These are phyloP conservation scores for Valencia hispanica DNA, from an alignment of 2,797 vertebrate species.

Conservation along the genomic window DNA sequence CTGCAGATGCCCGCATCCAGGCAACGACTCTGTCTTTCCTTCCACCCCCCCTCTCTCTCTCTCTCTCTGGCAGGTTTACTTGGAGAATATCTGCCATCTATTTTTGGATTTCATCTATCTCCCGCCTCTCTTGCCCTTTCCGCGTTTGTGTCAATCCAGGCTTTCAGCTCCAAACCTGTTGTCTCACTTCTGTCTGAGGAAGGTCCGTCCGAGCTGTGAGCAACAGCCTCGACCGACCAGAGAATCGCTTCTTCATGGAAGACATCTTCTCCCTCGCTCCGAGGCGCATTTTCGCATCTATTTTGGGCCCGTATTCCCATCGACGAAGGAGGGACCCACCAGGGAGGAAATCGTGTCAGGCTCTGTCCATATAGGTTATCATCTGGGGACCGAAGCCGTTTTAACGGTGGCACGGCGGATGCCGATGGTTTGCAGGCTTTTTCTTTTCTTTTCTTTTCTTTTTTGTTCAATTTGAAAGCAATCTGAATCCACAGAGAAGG, in stretches of 20 bases:
- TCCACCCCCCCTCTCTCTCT: slow-evolving; percentile 5
- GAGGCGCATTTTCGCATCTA: slow-evolving; percentile 40
- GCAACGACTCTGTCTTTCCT: slow-evolving; percentile 26
- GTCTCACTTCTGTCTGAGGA: neutral
- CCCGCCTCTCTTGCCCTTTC: neutral
- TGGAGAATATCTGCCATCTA: slow-evolving; percentile 61
- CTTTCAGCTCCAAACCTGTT: slow-evolving; percentile 5
- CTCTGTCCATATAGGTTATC: neutral
- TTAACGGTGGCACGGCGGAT: slow-evolving; percentile 24
- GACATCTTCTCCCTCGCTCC: slow-evolving; percentile 56
- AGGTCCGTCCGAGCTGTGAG: slow-evolving; percentile 6
- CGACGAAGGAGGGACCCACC: slow-evolving; percentile 40
- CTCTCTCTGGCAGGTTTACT: slow-evolving; percentile 20
- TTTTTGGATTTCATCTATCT: slow-evolving; percentile 64
- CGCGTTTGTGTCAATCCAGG: slow-evolving; percentile 26
- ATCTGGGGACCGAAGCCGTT: slow-evolving; percentile 22
- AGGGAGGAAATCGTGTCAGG: slow-evolving; percentile 13
- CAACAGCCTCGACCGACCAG: slow-evolving; percentile 26
- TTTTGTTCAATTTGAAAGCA: slow-evolving; percentile 14
- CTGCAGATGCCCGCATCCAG: slow-evolving; percentile 79
- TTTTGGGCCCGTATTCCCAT: slow-evolving; percentile 29
- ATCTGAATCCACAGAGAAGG: neutral
- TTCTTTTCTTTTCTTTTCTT: slow-evolving; percentile 2
- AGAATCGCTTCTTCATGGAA: slow-evolving; percentile 69
- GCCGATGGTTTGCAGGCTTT: slow-evolving; percentile 11